Conservation (phyloP, 2,888 invertebrate genomes). For the Apamea epomidion region DNA sequence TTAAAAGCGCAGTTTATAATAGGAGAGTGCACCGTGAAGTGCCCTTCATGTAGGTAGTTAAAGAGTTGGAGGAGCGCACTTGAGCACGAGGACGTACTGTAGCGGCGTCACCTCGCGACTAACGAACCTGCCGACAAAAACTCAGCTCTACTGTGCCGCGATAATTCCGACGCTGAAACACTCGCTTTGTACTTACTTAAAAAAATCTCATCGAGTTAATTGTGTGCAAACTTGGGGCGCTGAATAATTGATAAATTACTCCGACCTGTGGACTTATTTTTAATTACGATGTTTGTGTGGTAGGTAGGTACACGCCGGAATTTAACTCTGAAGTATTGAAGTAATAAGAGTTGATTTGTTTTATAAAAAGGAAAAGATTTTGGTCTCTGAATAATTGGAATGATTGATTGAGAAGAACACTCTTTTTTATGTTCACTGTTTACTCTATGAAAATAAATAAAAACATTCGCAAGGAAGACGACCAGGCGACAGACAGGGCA, state of each 20-base stretch:
- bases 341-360: slow-evolving; percentile 20
- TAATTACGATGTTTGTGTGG: slow-evolving; percentile 54
- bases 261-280: slow-evolving; percentile 53
- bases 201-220: slow-evolving; percentile 75
- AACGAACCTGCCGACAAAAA: slow-evolving; percentile 89
- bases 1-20: slow-evolving; percentile 90
- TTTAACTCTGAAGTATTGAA: slow-evolving; percentile 13
- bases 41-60: slow-evolving; percentile 90
- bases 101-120: slow-evolving; percentile 87
- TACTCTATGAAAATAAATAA: neutral
- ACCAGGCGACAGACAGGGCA: slow-evolving; percentile 2
- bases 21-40: slow-evolving; percentile 88
- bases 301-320: slow-evolving; percentile 3
- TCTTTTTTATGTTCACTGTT: neutral
- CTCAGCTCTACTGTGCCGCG: slow-evolving; percentile 75
- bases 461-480: neutral
- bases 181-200: slow-evolving; percentile 72
- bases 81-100: slow-evolving; percentile 87
- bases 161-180: slow-evolving; percentile 66
- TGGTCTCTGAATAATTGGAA: neutral
- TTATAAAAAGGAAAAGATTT: slow-evolving; percentile 1
- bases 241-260: slow-evolving; percentile 64
- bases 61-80: slow-evolving; percentile 89
- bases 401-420: neutral
- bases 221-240: slow-evolving; percentile 67